phyloP scores from a whole-genome alignment of 2,113 vertebrate species.

The Stegastes partitus region DNA sequence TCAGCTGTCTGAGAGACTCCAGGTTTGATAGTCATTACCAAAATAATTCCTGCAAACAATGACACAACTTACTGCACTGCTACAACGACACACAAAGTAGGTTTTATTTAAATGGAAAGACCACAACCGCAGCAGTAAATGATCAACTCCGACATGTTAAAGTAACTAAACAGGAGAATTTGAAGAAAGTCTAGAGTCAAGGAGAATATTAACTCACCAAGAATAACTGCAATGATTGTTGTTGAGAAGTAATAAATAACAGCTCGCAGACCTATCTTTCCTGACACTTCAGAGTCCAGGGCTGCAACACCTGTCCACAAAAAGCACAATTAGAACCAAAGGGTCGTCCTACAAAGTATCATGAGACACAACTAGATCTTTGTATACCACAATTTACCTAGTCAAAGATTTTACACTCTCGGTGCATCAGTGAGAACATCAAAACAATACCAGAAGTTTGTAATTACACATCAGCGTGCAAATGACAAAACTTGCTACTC shows the following conservation, averaged over 20 bases:
- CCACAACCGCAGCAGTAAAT: too few species aligned
- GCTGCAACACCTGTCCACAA: conserved; percentile 90
- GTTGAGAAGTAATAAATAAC: conserved; percentile 95
- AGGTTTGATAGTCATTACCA: conserved; percentile 96
- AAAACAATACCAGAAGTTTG: too few species aligned
- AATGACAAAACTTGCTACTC: too few species aligned
- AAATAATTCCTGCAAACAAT: conserved; percentile 87
- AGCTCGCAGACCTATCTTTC: conserved; percentile 94
- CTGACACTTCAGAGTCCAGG: conserved; percentile 94
- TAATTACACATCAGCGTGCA: too few species aligned
- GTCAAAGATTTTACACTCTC: too few species aligned
- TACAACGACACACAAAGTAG: neutral
- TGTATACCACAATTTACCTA: neutral
- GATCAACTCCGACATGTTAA: neutral
- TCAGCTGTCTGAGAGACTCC: conserved; percentile 90
- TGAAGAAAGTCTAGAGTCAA: neutral
- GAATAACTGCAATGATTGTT: conserved; percentile 92
- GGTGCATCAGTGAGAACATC: too few species aligned
- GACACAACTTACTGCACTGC: neutral
- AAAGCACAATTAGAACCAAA: conserved; percentile 6
- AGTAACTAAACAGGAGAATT: neutral
- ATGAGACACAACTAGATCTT: neutral
- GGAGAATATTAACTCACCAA: conserved; percentile 86
- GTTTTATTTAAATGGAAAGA: too few species aligned
- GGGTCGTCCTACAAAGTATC: neutral